phyloP scores from a whole-genome alignment of 2,797 vertebrate species.

The Siniperca obscura region DNA sequence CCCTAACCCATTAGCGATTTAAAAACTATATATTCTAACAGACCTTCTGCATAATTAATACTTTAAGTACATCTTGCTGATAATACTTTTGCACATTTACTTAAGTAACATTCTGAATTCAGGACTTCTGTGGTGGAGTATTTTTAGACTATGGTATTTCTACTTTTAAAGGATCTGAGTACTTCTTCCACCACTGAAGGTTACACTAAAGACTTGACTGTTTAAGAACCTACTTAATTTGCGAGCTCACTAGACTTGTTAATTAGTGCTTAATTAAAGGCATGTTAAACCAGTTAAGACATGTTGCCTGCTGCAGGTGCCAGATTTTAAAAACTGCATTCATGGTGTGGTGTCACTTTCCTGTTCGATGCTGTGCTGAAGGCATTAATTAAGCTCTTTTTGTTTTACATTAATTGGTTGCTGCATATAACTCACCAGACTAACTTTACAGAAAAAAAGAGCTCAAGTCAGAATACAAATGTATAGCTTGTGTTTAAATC shows the following conservation, averaged over 20 bases:
- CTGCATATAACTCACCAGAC: not conserved
- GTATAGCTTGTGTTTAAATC: conserved; percentile 1
- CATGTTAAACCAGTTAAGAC: not conserved
- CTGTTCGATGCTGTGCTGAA: not conserved
- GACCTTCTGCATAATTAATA: too few relatives aligned
- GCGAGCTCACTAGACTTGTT: not conserved
- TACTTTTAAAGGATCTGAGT: too few relatives aligned
- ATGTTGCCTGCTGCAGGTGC: not conserved
- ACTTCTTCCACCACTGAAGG: too few relatives aligned
- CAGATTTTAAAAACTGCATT: not conserved
- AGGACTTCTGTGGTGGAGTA: too few relatives aligned
- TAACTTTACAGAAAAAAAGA: not conserved
- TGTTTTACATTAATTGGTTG: not conserved
- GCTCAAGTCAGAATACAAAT: not conserved
- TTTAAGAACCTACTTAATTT: not conserved
- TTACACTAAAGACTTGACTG: not conserved
- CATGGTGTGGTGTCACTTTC: not conserved
- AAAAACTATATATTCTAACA: too few relatives aligned
- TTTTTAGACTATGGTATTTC: too few relatives aligned
- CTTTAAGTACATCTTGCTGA: too few relatives aligned
- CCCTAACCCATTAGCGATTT: too few relatives aligned
- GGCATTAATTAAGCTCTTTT: not conserved
- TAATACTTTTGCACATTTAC: too few relatives aligned
- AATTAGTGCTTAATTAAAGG: not conserved
- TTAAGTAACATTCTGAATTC: too few relatives aligned